Evolutionary conservation across 2,797 vertebrate species (phyloP).

Genomic region (Rousettus madagascariensis): DNA sequence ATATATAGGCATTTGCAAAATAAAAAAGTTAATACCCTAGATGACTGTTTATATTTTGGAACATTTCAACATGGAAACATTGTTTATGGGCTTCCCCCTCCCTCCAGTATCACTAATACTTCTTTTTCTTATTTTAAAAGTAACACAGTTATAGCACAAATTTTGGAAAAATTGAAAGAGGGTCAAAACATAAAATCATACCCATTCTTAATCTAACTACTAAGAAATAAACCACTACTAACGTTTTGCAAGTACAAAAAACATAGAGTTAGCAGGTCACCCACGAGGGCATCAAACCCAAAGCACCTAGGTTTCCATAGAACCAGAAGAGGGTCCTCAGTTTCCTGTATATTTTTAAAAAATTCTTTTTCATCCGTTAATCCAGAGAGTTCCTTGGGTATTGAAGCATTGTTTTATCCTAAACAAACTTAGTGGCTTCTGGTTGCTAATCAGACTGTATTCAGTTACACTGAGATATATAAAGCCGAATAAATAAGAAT

Average conservation of each 20-base stretch:
- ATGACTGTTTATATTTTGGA: neutral
- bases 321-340: neutral
- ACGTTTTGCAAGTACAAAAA: constrained; percentile 15
- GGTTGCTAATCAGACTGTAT: neutral
- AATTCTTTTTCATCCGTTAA: neutral
- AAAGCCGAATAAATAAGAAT: constrained; percentile 2
- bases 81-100: neutral
- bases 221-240: neutral
- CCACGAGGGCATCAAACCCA: neutral
- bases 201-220: neutral
- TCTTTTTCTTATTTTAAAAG: constrained; percentile 4
- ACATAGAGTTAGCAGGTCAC: neutral
- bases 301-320: neutral
- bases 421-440: neutral
- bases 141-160: neutral
- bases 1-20: constrained; percentile 1
- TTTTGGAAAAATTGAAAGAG: neutral
- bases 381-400: neutral
- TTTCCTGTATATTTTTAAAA: neutral
- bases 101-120: neutral
- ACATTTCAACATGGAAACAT: neutral
- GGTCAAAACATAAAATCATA: neutral
- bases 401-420: neutral
- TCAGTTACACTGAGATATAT: neutral
- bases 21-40: neutral